Evolutionary conservation across 1,140 invertebrate species (phyloP).

Genomic region (Philopotamus ludificatus): DNA sequence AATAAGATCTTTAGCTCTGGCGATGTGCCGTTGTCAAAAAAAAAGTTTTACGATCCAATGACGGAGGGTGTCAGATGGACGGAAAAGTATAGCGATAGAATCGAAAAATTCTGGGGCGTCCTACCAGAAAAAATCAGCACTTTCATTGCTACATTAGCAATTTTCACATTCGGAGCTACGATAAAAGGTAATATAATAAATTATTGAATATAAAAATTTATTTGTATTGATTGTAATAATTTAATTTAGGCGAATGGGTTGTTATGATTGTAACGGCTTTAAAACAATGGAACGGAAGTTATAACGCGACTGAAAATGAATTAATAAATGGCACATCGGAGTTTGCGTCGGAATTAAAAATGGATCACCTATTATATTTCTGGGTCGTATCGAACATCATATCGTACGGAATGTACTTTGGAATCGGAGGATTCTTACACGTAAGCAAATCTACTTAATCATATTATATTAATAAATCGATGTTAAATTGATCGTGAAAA

Average conservation of each 20-base stretch:
- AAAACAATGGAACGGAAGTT: constrained; percentile 55
- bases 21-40: constrained; percentile 30
- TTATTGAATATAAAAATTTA: background rate
- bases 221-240: background rate
- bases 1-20: background rate
- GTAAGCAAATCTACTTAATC: constrained; percentile 52
- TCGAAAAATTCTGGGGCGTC: constrained; percentile 57
- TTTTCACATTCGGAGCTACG: constrained; percentile 60
- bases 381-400: constrained; percentile 54
- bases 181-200: constrained; percentile 53
- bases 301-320: constrained; percentile 44
- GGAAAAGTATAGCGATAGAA: constrained; percentile 53
- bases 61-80: constrained; percentile 57
- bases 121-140: constrained; percentile 56
- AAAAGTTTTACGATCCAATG: constrained; percentile 53
- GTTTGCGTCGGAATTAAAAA: constrained; percentile 44
- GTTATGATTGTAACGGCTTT: constrained; percentile 60
- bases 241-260: constrained; percentile 62
- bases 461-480: no score
- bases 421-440: constrained; percentile 64
- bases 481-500: no score
- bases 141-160: constrained; percentile 56
- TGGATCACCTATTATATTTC: constrained; percentile 55
- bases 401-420: constrained; percentile 60
- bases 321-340: constrained; percentile 44